Conservation (phyloP, 2,888 invertebrate genomes). For the Deilephila porcellus region DNA sequence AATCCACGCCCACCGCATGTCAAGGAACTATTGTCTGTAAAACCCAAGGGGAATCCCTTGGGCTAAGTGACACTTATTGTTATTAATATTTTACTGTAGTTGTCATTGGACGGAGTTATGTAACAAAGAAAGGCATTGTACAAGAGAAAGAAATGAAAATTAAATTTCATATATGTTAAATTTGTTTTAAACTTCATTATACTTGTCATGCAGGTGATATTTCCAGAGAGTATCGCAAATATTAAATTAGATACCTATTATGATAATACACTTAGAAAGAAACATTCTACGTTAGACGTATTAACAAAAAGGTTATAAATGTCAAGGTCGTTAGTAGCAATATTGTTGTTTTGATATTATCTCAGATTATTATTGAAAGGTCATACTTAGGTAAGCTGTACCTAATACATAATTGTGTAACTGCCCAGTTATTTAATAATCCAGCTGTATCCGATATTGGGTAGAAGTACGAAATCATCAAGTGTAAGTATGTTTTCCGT, state of each 20-base stretch:
- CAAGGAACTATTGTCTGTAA: background rate
- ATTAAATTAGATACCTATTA: too few relatives aligned
- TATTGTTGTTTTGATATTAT: background rate
- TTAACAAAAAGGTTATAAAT: background rate
- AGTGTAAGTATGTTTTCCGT: background rate
- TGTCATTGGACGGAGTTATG: slow-evolving; percentile 18
- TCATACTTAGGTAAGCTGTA: background rate
- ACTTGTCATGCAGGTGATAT: background rate
- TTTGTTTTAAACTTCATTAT: too few relatives aligned
- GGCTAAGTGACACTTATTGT: background rate
- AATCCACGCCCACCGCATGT: background rate
- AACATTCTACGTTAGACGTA: background rate
- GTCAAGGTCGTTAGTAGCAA: background rate
- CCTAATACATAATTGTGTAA: too few relatives aligned
- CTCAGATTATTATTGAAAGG: background rate
- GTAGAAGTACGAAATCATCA: background rate
- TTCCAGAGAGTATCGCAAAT: background rate
- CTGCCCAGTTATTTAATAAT: background rate
- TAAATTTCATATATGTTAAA: too few relatives aligned
- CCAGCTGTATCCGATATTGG: background rate
- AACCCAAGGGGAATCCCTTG: background rate
- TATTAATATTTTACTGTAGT: slow-evolving; percentile 1
- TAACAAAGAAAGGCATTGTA: background rate
- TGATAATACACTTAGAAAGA: background rate
- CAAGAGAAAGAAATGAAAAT: too few relatives aligned